A percentile compares a stretch with the other conserved stretches of the same genome.
Conservation (phyloP, 1,140 invertebrate genomes). For the Zaprionus nigranus region DNA sequence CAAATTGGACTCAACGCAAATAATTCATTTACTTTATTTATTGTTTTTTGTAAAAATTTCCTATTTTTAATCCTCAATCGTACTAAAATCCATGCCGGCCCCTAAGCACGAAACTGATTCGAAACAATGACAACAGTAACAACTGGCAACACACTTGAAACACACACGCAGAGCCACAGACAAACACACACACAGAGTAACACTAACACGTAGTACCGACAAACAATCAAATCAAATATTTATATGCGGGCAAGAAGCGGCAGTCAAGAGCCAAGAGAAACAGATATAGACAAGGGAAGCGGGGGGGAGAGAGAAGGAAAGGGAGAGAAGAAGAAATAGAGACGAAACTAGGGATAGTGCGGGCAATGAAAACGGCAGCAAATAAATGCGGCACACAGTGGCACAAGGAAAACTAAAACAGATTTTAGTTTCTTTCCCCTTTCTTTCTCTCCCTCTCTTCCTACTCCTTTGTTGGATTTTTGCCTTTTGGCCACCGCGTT, state of each 20-base stretch:
- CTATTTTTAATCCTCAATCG: slow-evolving; percentile 16
- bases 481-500: slow-evolving; percentile 45
- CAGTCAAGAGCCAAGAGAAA: slow-evolving; percentile 42
- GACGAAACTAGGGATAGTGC: not conserved
- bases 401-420: slow-evolving; percentile 49
- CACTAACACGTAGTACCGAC: slow-evolving; percentile 20
- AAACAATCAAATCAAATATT: slow-evolving; percentile 79
- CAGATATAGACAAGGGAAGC: not conserved
- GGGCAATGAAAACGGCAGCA: slow-evolving; percentile 13
- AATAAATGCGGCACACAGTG: slow-evolving; percentile 49
- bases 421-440: slow-evolving; percentile 53
- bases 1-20: not conserved
- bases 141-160: slow-evolving; percentile 17
- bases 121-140: slow-evolving; percentile 25
- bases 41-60: not conserved
- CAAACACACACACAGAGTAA: not conserved
- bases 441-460: not conserved
- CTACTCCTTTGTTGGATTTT: slow-evolving; percentile 18
- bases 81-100: slow-evolving; percentile 25
- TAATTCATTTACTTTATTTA: not conserved
- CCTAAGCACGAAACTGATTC: slow-evolving; percentile 19
- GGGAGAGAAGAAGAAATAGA: not conserved
- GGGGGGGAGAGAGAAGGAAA: too few relatives aligned
- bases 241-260: slow-evolving; percentile 70
- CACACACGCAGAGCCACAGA: slow-evolving; percentile 4